Base-by-base conservation (phyloP, 1,140 invertebrate species). In the Sesamia nonagrioides region DNA sequence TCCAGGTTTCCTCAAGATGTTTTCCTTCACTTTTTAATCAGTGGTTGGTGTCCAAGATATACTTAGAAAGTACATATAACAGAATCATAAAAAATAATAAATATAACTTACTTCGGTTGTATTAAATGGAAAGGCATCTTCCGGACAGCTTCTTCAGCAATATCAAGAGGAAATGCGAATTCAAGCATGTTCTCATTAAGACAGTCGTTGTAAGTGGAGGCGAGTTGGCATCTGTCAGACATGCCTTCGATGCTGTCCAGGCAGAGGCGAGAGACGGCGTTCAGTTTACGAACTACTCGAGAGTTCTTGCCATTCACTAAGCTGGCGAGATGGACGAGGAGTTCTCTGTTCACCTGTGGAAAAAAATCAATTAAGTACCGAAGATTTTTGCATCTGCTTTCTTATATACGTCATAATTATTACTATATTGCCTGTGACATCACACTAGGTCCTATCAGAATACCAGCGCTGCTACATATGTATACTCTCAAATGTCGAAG, bases 101-200 rank as follows among this genome's bases (percentile, higher is more conserved):
- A 3, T 13, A 45, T 45, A 13, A 91, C 91, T 91, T 79, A 94
- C 92, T 94, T 94, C 6, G 92, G 91, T 61, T 92, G 89, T 84
- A 94, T 92, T 0, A 94, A 84, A 85, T 94, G 93, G 48, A 94
- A 95, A 0, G 92, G 93, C 93, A 94, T 93, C 74, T 92, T 93
- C 50, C 90, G 88, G 0, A 95, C 92, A 9, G 90, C 92, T 72
- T 94, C 93, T 63, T 94, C 92, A 8, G 93, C 93, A 15, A 95
- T 88, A n/a, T 94, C 93, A 0, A 93, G 71, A 0, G 93, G 93
- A 66, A 95, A 95, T 0, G 91, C 89, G 35, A 95, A 95, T 58
- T 95, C 93, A 27, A 90, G 82, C 92, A 95, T 94, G 74, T 95
- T 94, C 45, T 94, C 91, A 66, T 95, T 95, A 21, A 95, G 61